Evolutionary conservation across 2,113 vertebrate genomes (phyloP).

Genomic region (Mixornis gularis): DNA sequence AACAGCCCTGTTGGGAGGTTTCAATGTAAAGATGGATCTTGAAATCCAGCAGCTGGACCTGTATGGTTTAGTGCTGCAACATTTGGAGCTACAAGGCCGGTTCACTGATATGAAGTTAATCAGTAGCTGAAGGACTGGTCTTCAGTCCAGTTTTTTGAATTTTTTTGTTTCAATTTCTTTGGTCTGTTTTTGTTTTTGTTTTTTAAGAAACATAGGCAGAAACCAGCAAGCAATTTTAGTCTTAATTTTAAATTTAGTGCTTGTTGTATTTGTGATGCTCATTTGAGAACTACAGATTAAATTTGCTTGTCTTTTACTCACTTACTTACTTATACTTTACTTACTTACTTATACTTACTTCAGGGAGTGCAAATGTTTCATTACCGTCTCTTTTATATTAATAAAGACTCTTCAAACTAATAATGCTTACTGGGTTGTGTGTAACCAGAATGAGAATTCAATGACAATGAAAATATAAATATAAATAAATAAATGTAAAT

Average conservation of each 20-base stretch:
- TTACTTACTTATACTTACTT: not conserved
- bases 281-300: not conserved
- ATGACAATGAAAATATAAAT: too few relatives aligned
- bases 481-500: too few relatives aligned
- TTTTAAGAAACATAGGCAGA: not conserved
- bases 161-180: not conserved
- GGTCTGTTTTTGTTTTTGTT: not conserved
- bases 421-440: not conserved
- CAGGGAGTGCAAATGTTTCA: not conserved
- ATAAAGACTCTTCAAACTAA: not conserved
- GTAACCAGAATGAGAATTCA: not conserved
- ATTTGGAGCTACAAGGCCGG: not conserved
- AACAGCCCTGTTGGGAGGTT: not conserved
- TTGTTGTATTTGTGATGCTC: not conserved
- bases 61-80: not conserved
- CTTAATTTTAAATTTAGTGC: not conserved
- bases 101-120: not conserved
- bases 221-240: not conserved
- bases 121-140: not conserved
- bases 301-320: not conserved
- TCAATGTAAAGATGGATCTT: not conserved
- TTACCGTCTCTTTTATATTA: conserved; percentile 15
- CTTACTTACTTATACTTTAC: too few relatives aligned
- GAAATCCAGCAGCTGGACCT: not conserved
- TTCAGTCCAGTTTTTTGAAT: not conserved